Evolutionary conservation across 1,140 invertebrate species (phyloP).

Genomic region (Ylistrum balloti): DNA sequence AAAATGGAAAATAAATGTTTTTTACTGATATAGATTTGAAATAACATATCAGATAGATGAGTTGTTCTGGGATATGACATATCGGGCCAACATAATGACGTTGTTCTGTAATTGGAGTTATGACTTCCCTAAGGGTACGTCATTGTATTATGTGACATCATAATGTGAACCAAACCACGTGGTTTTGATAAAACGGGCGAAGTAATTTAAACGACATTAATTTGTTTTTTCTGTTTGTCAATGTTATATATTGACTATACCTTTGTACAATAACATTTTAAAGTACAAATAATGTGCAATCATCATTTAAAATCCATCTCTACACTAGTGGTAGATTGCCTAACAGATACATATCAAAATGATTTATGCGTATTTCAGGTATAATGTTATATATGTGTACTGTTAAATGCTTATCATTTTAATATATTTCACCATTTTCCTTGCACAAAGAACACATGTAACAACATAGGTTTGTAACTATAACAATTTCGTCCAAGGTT

Average conservation of each 20-base stretch:
- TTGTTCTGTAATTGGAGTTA: not conserved
- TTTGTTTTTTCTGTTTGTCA: not conserved
- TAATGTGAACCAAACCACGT: not conserved
- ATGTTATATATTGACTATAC: not conserved
- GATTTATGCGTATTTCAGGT: not conserved
- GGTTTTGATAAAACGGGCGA: not conserved
- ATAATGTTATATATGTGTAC: not conserved
- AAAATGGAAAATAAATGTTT: constrained; percentile 16
- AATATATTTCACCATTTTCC: not conserved
- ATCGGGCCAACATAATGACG: not conserved
- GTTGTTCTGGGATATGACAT: not conserved
- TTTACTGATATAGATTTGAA: not conserved
- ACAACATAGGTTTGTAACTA: not conserved
- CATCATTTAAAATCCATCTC: constrained; percentile 21
- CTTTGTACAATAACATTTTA: not conserved
- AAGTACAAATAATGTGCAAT: constrained; percentile 28
- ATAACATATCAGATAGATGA: not conserved
- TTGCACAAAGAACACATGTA: not conserved
- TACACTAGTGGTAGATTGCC: not conserved
- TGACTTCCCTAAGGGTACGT: not conserved
- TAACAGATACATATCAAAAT: not conserved
- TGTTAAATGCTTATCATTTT: constrained; percentile 18
- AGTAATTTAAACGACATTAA: not conserved
- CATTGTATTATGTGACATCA: not conserved
- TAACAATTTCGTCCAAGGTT: not conserved